Evolutionary conservation across 2,888 invertebrate species (phyloP).

Genomic region (Disparrhopalites patrizii): DNA sequence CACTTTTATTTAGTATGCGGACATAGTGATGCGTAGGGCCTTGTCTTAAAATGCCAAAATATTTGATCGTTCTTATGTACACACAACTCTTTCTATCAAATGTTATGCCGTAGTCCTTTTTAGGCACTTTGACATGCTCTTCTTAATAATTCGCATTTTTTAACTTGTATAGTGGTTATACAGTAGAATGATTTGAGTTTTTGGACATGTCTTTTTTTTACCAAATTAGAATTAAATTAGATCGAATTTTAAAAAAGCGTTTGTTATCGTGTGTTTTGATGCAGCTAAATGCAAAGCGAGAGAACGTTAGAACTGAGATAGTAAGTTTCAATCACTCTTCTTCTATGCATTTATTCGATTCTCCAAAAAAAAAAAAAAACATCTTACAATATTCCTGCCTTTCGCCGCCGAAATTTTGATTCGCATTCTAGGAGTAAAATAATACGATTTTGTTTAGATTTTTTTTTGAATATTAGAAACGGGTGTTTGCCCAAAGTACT

Average conservation of each 20-base stretch:
- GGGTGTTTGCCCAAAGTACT: too few relatives aligned
- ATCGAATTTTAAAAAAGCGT: slow-evolving; percentile 1
- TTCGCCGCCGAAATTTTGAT: neutral
- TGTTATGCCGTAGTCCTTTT: neutral
- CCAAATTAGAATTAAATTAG: neutral
- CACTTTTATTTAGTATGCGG: too few relatives aligned
- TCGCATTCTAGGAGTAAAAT: neutral
- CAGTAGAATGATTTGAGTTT: neutral
- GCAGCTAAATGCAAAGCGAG: slow-evolving; percentile 24
- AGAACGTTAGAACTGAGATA: slow-evolving; percentile 21
- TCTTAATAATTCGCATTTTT: too few relatives aligned
- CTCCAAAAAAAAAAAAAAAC: too few relatives aligned
- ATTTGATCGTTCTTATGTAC: too few relatives aligned
- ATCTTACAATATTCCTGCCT: neutral
- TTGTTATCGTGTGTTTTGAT: slow-evolving; percentile 18
- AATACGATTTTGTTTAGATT: too few relatives aligned
- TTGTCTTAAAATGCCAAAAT: too few relatives aligned
- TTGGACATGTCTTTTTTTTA: neutral
- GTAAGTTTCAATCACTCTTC: slow-evolving; percentile 17
- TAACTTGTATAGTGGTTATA: neutral
- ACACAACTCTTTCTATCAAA: too few relatives aligned
- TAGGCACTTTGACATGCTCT: too few relatives aligned
- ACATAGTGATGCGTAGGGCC: too few relatives aligned
- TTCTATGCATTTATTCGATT: neutral
- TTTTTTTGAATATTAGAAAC: too few relatives aligned